Evolutionary conservation across 1,140 invertebrate species (phyloP), one percentile per base, ranked within the genome.

Genomic region (Archegozetes longisetosus): DNA sequence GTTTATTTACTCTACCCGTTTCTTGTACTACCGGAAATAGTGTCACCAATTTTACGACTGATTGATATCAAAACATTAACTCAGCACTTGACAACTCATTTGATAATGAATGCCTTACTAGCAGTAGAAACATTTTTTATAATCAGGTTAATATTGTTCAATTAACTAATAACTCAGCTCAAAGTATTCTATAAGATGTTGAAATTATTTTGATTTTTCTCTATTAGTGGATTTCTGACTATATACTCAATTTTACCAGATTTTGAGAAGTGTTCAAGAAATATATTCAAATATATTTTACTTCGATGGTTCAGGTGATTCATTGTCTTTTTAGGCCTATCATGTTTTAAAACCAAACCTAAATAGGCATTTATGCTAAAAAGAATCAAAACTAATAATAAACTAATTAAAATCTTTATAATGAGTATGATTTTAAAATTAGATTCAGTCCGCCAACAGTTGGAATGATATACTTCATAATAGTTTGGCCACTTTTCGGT

Each of bases 1-100:
- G n/a, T n/a, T n/a, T n/a, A n/a, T 2, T 20, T 55, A 23, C 32
- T 55, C 40, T 17, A 55, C 25, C 54, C 54, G 14, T 55, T 55
- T 17, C 13, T 49, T 23, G 12, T 3, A 2, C 24, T 28, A 2
- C 12, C 27, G 1, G 54, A 55, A 29, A 24, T n/a, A 1, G 28
- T 55, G 3, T 49, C 54, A 25, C 54, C 54, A 28, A 17, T 32
- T 13, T 28, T 29, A 13, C 32, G 25, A 3, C 2, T 55, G 12
- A 25, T 20, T 23, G 13, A 26, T 22, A 12, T 13, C 27, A 32
- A 23, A 4, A 29, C 13, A 20, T 47, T 22, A n/a, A n/a, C n/a
- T n/a, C n/a, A n/a, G n/a, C n/a, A n/a, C n/a, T n/a, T n/a, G n/a
- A n/a, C n/a, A n/a, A 22, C 54, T 28, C 54, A 55, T 47, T 47